These are phyloP conservation scores for Molothrus ater DNA, from an alignment of 2,797 vertebrate species.

Conservation along the genomic window DNA sequence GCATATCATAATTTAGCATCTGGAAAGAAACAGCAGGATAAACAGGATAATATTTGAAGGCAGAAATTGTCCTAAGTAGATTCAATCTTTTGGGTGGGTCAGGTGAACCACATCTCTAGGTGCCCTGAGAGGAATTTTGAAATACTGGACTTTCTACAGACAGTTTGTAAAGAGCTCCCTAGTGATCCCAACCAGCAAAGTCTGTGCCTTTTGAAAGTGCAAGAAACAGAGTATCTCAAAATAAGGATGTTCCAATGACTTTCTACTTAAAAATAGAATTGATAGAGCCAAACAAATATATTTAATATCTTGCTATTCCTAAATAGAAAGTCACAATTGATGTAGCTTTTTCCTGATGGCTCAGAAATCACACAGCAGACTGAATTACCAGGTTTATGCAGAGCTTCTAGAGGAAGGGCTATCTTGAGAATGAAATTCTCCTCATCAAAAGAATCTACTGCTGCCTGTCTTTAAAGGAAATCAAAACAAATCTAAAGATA, in stretches of 20 bases:
- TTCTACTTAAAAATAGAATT: background rate
- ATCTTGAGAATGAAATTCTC: background rate
- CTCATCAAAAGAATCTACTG: background rate
- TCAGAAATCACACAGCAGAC: background rate
- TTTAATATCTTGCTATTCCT: background rate
- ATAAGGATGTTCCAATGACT: background rate
- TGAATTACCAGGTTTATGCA: background rate
- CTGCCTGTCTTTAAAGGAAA: slow-evolving; percentile 12
- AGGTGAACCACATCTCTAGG: background rate
- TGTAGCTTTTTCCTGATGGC: background rate
- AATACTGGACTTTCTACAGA: background rate
- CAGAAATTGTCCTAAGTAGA: background rate
- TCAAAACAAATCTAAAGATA: slow-evolving; percentile 32
- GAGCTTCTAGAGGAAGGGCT: background rate
- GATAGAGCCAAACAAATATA: background rate
- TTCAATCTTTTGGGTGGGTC: background rate
- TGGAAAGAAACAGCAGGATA: background rate
- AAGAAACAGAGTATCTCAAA: background rate
- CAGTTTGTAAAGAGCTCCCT: background rate
- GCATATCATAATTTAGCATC: background rate
- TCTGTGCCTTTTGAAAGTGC: background rate
- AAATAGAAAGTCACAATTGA: background rate
- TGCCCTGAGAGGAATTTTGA: background rate
- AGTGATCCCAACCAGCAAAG: background rate
- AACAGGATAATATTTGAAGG: background rate